Percentiles rank a stretch among this genome's conserved stretches.
These are phyloP conservation scores for Patagioenas fasciata DNA, from an alignment of 2,113 vertebrate genomes.

Conservation along the genomic window DNA sequence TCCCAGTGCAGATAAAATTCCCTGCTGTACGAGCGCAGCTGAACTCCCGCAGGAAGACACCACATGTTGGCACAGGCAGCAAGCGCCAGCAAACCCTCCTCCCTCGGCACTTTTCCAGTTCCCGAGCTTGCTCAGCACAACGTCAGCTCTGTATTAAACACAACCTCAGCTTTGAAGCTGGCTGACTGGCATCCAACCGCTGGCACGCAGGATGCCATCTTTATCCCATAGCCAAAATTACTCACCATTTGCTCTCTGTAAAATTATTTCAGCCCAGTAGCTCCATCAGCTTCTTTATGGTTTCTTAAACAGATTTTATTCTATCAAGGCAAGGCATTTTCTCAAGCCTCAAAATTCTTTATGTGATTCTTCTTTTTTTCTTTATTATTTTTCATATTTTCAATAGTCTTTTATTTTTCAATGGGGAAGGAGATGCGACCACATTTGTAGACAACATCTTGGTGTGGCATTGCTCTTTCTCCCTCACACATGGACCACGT, in stretches of 20 bases:
- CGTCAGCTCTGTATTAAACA: neutral
- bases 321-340: neutral
- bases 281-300: neutral
- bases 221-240: neutral
- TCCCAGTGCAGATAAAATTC: neutral
- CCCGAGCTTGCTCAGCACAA: neutral
- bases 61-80: accelerated
- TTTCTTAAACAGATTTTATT: neutral
- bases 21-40: neutral
- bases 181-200: neutral
- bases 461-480: neutral
- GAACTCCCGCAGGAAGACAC: neutral
- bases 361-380: neutral
- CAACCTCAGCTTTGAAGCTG: neutral
- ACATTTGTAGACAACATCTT: neutral
- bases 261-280: neutral
- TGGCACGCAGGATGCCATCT: neutral
- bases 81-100: neutral
- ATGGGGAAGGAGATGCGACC: neutral
- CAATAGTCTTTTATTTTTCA: neutral
- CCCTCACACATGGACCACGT: neutral
- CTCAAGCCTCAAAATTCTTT: neutral
- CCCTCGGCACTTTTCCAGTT: neutral
- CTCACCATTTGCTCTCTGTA: neutral
- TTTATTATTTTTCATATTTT: neutral